phyloP scores from a whole-genome alignment of 2,113 vertebrate species.

The Martes martes region DNA sequence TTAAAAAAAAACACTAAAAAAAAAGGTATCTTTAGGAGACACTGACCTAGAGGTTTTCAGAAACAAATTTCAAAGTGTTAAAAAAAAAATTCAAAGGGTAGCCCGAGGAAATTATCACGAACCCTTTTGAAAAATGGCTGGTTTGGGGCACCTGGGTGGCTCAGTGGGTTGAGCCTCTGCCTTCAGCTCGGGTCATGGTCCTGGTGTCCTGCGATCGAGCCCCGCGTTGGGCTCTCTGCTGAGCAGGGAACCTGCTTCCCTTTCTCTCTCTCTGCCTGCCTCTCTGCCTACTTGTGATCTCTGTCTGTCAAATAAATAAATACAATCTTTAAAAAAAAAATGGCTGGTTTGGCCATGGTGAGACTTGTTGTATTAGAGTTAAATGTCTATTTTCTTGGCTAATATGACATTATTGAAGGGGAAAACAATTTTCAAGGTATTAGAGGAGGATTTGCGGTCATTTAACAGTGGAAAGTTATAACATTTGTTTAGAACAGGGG shows the following conservation, averaged over 20 bases:
- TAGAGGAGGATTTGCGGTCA: not conserved
- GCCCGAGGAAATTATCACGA: not conserved
- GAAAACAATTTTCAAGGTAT: not conserved
- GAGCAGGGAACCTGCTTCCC: too few species aligned
- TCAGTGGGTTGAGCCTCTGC: too few species aligned
- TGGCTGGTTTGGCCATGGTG: not conserved
- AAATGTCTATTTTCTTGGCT: not conserved
- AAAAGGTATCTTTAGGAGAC: not conserved
- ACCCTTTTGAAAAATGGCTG: not conserved
- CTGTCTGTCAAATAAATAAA: too few species aligned
- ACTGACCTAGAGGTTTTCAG: constrained; percentile 12
- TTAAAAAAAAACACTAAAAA: not conserved
- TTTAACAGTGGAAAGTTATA: not conserved
- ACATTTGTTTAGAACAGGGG: not conserved
- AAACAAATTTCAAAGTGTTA: constrained; percentile 14
- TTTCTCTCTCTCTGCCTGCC: too few species aligned
- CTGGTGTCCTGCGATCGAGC: too few species aligned
- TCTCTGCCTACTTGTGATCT: too few species aligned
- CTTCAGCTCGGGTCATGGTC: too few species aligned
- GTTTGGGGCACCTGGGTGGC: not conserved
- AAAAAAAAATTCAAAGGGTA: not conserved
- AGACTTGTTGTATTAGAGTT: not conserved
- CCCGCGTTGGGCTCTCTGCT: too few species aligned
- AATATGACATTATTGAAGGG: not conserved
- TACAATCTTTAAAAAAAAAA: too few species aligned